phyloP scores from a whole-genome alignment of 2,113 vertebrate species.

The Cisticola juncidis region DNA sequence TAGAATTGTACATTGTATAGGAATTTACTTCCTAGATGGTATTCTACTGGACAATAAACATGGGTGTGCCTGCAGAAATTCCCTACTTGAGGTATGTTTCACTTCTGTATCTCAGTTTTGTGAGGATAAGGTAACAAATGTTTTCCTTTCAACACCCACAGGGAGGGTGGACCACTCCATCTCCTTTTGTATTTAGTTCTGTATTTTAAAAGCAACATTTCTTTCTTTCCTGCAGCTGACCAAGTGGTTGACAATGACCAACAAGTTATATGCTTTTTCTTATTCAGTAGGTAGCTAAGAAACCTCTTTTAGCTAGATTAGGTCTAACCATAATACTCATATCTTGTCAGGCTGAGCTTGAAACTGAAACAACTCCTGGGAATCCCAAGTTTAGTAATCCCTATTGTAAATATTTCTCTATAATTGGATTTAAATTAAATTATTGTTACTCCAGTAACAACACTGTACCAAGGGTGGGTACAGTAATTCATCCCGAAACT shows the following conservation, averaged over 20 bases:
- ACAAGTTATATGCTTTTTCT: not conserved
- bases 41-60: not conserved
- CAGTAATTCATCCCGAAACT: not conserved
- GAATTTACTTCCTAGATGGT: not conserved
- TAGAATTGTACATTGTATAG: not conserved
- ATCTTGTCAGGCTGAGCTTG: not conserved
- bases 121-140: not conserved
- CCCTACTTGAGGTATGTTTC: not conserved
- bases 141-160: not conserved
- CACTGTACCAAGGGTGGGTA: not conserved
- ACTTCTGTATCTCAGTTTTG: not conserved
- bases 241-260: not conserved
- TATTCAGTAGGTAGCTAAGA: not conserved
- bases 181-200: not conserved
- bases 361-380: not conserved
- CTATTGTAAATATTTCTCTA: not conserved
- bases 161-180: not conserved
- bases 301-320: not conserved
- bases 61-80: not conserved
- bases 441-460: not conserved
- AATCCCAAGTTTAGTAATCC: not conserved
- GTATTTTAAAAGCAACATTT: not conserved
- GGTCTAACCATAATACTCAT: not conserved
- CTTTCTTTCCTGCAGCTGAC: not conserved
- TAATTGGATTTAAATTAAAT: not conserved